These are phyloP conservation scores for Cheilosia soror DNA, from an alignment of 2,888 invertebrate genomes.

Conservation along the genomic window DNA sequence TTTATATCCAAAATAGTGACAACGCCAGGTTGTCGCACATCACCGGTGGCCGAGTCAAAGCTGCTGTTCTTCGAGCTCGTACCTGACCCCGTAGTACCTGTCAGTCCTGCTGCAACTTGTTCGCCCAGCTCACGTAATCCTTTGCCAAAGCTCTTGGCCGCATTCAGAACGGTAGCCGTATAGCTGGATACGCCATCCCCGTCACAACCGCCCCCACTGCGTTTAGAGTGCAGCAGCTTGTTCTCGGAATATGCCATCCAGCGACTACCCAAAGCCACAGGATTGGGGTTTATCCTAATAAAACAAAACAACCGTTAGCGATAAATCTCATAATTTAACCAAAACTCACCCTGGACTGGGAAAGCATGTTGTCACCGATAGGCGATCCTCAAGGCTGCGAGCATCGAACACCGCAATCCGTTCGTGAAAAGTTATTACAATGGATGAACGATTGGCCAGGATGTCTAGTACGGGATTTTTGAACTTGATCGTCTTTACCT, in stretches of 20 bases:
- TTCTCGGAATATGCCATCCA: constrained; percentile 95
- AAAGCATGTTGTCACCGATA: constrained; percentile 95
- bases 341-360: constrained; percentile 89
- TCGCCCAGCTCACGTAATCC: constrained; percentile 95
- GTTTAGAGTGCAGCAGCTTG: constrained; percentile 90
- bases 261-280: constrained; percentile 93
- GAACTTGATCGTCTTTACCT: constrained; percentile 94
- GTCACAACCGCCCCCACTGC: constrained; percentile 93
- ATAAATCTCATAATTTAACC: neutral
- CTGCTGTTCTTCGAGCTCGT: constrained; percentile 84
- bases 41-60: constrained; percentile 84
- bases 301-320: neutral
- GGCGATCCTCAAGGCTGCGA: constrained; percentile 92
- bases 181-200: constrained; percentile 94
- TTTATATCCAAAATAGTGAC: constrained; percentile 94
- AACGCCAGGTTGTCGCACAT: constrained; percentile 92
- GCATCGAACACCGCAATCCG: constrained; percentile 96
- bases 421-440: constrained; percentile 95
- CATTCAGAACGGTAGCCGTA: constrained; percentile 96
- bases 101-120: constrained; percentile 94
- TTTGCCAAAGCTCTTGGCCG: constrained; percentile 96
- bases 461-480: constrained; percentile 95
- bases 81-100: constrained; percentile 86
- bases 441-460: constrained; percentile 93
- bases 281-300: constrained; percentile 87